Conservation (phyloP, 2,888 invertebrate genomes). For the Meghimatium bilineatum region DNA sequence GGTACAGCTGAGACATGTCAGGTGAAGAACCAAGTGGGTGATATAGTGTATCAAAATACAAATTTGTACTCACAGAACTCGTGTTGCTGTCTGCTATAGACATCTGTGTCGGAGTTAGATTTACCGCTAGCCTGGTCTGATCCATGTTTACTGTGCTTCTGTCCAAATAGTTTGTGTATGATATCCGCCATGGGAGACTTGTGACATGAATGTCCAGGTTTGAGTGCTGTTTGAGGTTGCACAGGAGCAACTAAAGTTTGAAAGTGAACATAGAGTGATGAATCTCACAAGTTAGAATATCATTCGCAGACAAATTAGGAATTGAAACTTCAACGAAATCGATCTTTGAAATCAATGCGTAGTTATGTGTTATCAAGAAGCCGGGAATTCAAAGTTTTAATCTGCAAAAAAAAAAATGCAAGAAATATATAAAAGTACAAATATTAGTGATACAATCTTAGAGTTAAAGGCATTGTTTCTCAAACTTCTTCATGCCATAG, state of each 20-base stretch:
- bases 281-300: background rate
- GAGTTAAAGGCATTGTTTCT: too few species aligned
- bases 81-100: conserved; percentile 51
- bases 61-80: conserved; percentile 53
- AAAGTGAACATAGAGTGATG: background rate
- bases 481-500: too few species aligned
- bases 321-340: too few species aligned
- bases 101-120: conserved; percentile 43
- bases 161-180: conserved; percentile 62
- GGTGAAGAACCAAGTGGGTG: background rate
- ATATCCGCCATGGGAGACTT: conserved; percentile 62
- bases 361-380: too few species aligned
- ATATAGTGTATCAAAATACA: background rate
- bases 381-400: too few species aligned
- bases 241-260: background rate
- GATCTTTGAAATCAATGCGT: too few species aligned
- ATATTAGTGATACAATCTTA: too few species aligned
- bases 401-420: too few species aligned
- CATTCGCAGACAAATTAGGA: too few species aligned
- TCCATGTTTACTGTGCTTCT: conserved; percentile 50
- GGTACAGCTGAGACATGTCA: too few species aligned
- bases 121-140: conserved; percentile 32
- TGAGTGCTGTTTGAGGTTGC: background rate
- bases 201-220: background rate
- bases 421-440: too few species aligned